Evolutionary conservation across 2,113 vertebrate genomes (phyloP).

Genomic region (Lampris incognitus): DNA sequence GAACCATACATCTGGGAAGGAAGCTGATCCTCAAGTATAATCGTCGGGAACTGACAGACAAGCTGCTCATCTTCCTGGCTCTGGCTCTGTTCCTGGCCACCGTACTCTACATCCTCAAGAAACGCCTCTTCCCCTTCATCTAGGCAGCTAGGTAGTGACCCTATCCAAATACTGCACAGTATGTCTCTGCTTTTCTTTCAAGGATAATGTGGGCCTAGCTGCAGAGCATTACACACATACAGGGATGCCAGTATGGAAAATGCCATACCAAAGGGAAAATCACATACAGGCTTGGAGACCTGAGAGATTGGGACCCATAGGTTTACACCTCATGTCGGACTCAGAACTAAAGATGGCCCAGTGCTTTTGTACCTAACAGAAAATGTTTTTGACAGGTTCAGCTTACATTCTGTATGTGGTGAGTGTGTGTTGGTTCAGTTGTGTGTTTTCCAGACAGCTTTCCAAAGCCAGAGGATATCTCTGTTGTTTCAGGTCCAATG

Average conservation of each 20-base stretch:
- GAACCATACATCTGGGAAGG: conserved; percentile 91
- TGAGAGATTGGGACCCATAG: neutral
- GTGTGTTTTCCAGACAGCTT: neutral
- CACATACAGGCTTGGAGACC: conserved; percentile 7
- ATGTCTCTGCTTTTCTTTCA: neutral
- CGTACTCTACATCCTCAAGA: conserved; percentile 95
- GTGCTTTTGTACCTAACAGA: neutral
- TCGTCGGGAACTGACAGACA: conserved; percentile 93
- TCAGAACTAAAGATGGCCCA: conserved; percentile 2
- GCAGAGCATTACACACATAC: neutral
- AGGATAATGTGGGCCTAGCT: neutral
- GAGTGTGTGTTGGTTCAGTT: neutral
- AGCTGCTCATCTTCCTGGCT: conserved; percentile 94
- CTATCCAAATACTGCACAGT: no score
- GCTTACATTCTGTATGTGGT: neutral
- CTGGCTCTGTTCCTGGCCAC: conserved; percentile 93
- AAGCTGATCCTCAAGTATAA: conserved; percentile 97
- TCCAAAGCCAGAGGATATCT: no score
- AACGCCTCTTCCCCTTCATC: conserved; percentile 92
- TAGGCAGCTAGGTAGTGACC: conserved; percentile 50
- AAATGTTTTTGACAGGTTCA: neutral
- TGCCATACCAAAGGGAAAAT: neutral
- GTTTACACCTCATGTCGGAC: neutral
- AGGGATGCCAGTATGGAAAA: neutral
- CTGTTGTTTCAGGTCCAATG: neutral